Conservation (phyloP, 2,113 vertebrate species). For the Forbesichthys agassizii region DNA sequence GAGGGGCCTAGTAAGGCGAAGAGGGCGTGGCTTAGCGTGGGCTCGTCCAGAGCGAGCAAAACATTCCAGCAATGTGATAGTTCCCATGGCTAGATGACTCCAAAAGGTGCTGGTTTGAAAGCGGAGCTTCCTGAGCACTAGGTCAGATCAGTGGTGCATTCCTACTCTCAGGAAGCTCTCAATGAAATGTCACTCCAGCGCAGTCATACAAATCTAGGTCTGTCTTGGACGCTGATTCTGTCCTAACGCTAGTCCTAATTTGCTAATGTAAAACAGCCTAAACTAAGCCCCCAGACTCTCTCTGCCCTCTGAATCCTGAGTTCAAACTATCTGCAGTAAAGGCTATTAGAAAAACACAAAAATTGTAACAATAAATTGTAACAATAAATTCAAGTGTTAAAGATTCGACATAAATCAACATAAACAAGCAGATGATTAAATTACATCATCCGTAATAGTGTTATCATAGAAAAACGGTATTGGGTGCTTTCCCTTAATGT, state of each 20-base stretch:
- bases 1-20: conserved; percentile 64
- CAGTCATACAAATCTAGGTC: conserved; percentile 20
- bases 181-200: neutral
- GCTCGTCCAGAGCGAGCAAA: conserved; percentile 69
- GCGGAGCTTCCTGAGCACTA: conserved; percentile 31
- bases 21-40: conserved; percentile 53
- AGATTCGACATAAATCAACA: too few relatives aligned
- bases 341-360: conserved; percentile 39
- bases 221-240: conserved; percentile 14
- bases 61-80: conserved; percentile 74
- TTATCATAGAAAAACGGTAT: neutral
- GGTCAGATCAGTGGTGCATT: too few relatives aligned
- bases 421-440: too few relatives aligned
- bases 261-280: conserved; percentile 25
- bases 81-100: conserved; percentile 69
- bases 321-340: conserved; percentile 63
- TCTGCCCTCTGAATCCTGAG: conserved; percentile 42
- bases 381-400: neutral
- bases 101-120: conserved; percentile 34
- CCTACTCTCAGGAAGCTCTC: too few relatives aligned
- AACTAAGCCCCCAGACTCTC: conserved; percentile 30
- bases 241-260: neutral
- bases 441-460: too few relatives aligned
- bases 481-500: neutral
- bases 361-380: conserved; percentile 12